These are phyloP conservation scores for Percina caprodes DNA, from an alignment of 2,113 vertebrate genomes.

Conservation along the genomic window DNA sequence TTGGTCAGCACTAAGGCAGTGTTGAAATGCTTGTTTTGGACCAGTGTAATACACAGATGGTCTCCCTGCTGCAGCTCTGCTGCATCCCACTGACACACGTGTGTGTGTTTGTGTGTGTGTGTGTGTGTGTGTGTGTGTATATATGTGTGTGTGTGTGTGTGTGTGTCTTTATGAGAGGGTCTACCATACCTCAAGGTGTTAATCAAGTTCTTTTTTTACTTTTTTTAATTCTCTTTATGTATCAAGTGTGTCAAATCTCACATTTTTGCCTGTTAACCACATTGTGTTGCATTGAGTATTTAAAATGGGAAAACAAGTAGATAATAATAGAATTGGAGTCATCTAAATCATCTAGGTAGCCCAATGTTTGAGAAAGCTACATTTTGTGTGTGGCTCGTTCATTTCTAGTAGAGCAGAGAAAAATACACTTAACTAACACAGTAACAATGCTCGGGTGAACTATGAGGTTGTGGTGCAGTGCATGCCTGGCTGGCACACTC, in stretches of 20 bases:
- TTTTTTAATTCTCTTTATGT: neutral
- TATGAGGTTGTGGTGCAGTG: neutral
- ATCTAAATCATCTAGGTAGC: neutral
- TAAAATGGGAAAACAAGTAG: neutral
- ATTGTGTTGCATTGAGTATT: neutral
- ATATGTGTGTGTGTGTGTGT: slow-evolving; percentile 23
- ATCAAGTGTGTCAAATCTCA: neutral
- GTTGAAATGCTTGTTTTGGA: slow-evolving; percentile 62
- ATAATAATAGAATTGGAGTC: neutral
- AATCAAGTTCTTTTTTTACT: neutral
- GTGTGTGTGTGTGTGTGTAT: slow-evolving; percentile 35
- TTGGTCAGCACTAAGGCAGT: slow-evolving; percentile 33
- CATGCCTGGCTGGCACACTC: neutral
- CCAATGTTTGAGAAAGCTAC: neutral
- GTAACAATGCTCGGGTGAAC: neutral
- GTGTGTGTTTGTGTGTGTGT: slow-evolving; percentile 25
- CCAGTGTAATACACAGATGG: slow-evolving; percentile 80
- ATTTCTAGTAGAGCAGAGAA: neutral
- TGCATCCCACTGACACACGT: slow-evolving; percentile 51
- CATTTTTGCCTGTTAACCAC: neutral
- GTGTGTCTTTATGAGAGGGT: slow-evolving; percentile 31
- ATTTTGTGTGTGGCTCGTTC: neutral
- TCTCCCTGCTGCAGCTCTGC: slow-evolving; percentile 73
- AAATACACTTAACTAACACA: neutral
- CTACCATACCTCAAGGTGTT: neutral